These are phyloP conservation scores for Origma solitaria DNA, from an alignment of 2,113 vertebrate genomes.

Conservation along the genomic window DNA sequence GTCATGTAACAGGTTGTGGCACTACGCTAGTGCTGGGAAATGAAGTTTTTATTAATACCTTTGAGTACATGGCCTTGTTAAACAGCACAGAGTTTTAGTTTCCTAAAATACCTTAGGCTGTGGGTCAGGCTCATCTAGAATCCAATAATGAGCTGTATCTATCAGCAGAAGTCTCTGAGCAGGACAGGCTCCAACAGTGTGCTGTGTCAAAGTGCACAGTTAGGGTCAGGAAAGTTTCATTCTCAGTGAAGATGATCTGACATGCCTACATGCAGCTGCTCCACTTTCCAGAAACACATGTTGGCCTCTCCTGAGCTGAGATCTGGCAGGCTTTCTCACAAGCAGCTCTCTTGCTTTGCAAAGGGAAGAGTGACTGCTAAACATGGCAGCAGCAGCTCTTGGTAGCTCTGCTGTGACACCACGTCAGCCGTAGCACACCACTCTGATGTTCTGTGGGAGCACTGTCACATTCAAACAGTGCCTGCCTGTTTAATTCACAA, in stretches of 20 bases:
- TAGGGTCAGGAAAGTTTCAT: not conserved
- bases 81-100: not conserved
- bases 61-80: not conserved
- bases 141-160: not conserved
- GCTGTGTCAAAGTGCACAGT: not conserved
- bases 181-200: not conserved
- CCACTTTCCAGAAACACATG: not conserved
- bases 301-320: not conserved
- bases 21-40: not conserved
- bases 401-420: not conserved
- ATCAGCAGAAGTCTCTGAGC: not conserved
- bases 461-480: not conserved
- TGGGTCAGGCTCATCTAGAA: not conserved
- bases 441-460: not conserved
- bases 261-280: not conserved
- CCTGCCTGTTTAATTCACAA: not conserved
- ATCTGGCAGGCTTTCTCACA: not conserved
- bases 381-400: not conserved
- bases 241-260: not conserved
- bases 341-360: not conserved
- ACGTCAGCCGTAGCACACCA: rapidly evolving
- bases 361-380: not conserved
- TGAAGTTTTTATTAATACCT: not conserved
- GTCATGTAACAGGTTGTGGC: not conserved
- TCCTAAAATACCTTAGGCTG: not conserved